Percentiles rank a stretch among this genome's conserved stretches.
These are phyloP conservation scores for Sinohyriopsis cumingii DNA, from an alignment of 2,888 invertebrate genomes.

Conservation along the genomic window DNA sequence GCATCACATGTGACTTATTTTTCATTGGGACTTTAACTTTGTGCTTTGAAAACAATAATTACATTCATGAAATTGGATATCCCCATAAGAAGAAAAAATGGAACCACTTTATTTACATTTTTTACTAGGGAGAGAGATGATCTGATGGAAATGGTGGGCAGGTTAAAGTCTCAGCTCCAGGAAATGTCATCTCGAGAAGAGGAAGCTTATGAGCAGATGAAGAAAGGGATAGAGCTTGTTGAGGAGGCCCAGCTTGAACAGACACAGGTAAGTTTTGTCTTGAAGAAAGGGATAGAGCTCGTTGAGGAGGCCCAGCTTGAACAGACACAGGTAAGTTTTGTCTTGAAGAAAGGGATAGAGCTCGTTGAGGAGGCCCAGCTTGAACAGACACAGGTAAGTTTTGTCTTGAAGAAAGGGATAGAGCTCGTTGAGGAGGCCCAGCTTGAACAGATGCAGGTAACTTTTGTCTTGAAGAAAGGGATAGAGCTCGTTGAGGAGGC, in stretches of 20 bases:
- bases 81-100: too few relatives aligned
- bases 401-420: conserved; percentile 38
- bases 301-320: conserved; percentile 70
- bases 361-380: conserved; percentile 70
- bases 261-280: conserved; percentile 53
- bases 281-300: conserved; percentile 62
- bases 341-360: conserved; percentile 53
- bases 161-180: conserved; percentile 52
- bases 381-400: conserved; percentile 65
- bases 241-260: conserved; percentile 70
- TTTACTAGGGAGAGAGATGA: conserved; percentile 66
- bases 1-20: too few relatives aligned
- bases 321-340: conserved; percentile 60
- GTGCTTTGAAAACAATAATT: too few relatives aligned
- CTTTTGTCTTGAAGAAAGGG: not conserved
- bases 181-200: conserved; percentile 65
- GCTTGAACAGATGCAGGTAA: conserved; percentile 68
- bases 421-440: conserved; percentile 70
- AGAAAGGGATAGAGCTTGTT: conserved; percentile 63
- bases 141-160: conserved; percentile 60
- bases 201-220: conserved; percentile 69
- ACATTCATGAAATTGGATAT: too few relatives aligned
- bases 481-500: conserved; percentile 70
- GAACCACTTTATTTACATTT: not conserved
- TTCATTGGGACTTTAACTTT: too few relatives aligned